These are phyloP conservation scores for Trinorchestia longiramus DNA, from an alignment of 1,140 invertebrate genomes.

Conservation along the genomic window DNA sequence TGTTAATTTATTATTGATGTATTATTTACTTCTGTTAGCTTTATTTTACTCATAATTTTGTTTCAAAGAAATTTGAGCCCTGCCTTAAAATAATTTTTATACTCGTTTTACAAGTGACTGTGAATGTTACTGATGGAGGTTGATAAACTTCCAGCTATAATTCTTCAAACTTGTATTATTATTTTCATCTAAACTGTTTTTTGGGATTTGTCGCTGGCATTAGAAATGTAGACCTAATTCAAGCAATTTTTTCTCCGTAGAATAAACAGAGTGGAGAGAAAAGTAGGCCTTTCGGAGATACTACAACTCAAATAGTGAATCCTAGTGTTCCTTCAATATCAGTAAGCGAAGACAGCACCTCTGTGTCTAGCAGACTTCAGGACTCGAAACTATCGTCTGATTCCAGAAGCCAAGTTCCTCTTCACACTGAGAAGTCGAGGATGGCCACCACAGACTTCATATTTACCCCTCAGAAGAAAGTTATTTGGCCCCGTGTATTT, in stretches of 20 bases:
- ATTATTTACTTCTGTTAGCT: not conserved
- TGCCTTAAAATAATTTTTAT: not conserved
- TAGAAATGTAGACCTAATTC: not conserved
- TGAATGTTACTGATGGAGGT: not conserved
- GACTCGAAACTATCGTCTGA: not conserved
- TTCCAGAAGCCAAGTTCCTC: not conserved
- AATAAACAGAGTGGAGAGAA: not conserved
- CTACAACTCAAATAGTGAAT: not conserved
- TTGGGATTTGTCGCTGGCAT: not conserved
- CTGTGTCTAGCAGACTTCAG: not conserved
- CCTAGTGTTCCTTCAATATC: not conserved
- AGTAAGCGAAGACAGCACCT: not conserved
- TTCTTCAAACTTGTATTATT: not conserved
- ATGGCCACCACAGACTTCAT: constrained; percentile 33
- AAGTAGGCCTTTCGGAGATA: not conserved
- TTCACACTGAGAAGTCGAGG: not conserved
- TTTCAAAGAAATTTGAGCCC: not conserved
- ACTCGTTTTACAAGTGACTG: not conserved
- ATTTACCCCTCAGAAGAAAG: not conserved
- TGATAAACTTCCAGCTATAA: not conserved
- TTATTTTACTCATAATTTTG: not conserved
- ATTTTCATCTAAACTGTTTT: not conserved
- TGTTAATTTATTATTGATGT: not conserved
- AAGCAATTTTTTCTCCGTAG: not conserved
- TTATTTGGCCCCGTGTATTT: not conserved